A percentile compares a stretch with the other conserved stretches of the same genome.
These are phyloP conservation scores for Polymixis flavicincta DNA, from an alignment of 2,888 invertebrate genomes.

Conservation along the genomic window DNA sequence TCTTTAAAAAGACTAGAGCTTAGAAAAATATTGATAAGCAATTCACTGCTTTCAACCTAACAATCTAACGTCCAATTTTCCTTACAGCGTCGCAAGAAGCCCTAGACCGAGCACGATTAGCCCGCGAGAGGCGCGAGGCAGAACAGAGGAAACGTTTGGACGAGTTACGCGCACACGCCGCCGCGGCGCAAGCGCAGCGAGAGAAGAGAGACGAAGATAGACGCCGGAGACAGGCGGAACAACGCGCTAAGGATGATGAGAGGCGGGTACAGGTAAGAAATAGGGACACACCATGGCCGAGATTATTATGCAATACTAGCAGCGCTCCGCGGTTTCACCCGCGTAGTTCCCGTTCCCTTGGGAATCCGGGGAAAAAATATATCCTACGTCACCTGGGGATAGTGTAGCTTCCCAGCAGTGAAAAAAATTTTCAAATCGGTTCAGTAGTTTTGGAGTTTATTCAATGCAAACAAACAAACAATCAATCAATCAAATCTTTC, in stretches of 20 bases:
- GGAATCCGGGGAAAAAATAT: too few relatives aligned
- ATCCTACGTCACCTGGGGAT: too few relatives aligned
- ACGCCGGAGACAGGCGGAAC: conserved; percentile 95
- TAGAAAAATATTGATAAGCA: not conserved
- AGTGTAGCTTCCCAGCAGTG: too few relatives aligned
- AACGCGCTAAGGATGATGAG: conserved; percentile 94
- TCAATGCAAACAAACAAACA: too few relatives aligned
- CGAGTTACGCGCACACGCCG: conserved; percentile 96
- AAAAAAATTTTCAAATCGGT: too few relatives aligned
- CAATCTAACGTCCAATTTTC: conserved; percentile 10
- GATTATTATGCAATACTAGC: conserved; percentile 4
- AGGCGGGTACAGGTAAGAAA: conserved; percentile 84
- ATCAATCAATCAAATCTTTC: too few relatives aligned
- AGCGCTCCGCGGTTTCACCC: too few relatives aligned
- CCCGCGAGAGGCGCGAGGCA: conserved; percentile 97
- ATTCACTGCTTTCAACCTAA: not conserved
- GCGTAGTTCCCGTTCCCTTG: too few relatives aligned
- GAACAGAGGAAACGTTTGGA: conserved; percentile 97
- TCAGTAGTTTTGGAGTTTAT: too few relatives aligned
- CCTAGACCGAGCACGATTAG: conserved; percentile 92
- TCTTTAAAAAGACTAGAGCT: not conserved
- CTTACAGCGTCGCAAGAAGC: conserved; percentile 82
- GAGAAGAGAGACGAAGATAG: conserved; percentile 97
- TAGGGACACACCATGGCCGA: not conserved
- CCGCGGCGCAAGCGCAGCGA: conserved; percentile 96